Evolutionary conservation across 2,113 vertebrate genomes (phyloP), one percentile per base, ranked within the genome.

Genomic region (Cygnus atratus): DNA sequence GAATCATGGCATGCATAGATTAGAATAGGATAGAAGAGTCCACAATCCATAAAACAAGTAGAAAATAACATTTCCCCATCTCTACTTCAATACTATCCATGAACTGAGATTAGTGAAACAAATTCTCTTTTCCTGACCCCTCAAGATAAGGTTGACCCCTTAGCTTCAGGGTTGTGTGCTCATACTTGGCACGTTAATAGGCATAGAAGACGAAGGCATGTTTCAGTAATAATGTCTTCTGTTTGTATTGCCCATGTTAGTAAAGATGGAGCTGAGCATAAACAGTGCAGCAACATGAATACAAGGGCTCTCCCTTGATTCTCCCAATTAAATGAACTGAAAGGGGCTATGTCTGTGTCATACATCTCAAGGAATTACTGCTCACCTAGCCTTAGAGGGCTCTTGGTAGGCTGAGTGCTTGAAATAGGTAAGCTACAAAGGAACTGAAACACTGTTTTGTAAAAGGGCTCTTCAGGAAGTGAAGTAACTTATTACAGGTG

Each of bases 151-250:
- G 18, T 9, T 72, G 71, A 73, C 48, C 74, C 66, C 44, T 84
- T 33, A 41, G 3, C 52, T 78, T 94, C 65, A 84, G 75, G 87
- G 37, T 6, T 88, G 19, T 52, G 3, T 59, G 39, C 39, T 96
- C 10, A 2, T 75, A 54, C 88, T 81, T 86, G 52, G 29, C 58
- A 37, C 21, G 3, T 91, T 63, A 77, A 79, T 59, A 88, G 25
- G 14, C 58, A 39, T 29, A 28, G 68, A 86, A 74, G 37, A 90
- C n/a, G 35, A 68, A 72, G 93, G 43, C 0, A 0, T 59, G 11
- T 95, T 93, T 78, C 35, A 63, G 26, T 57, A 83, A 41, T 59
- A 74, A 75, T 87, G 80, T 10, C 19, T 87, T 87, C 58, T 87
- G 31, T 88, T 86, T 94, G 19, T 31, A 28, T 74, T 68, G 22